phyloP scores from a whole-genome alignment of 2,797 vertebrate species.

The Onychomys arenicola region DNA sequence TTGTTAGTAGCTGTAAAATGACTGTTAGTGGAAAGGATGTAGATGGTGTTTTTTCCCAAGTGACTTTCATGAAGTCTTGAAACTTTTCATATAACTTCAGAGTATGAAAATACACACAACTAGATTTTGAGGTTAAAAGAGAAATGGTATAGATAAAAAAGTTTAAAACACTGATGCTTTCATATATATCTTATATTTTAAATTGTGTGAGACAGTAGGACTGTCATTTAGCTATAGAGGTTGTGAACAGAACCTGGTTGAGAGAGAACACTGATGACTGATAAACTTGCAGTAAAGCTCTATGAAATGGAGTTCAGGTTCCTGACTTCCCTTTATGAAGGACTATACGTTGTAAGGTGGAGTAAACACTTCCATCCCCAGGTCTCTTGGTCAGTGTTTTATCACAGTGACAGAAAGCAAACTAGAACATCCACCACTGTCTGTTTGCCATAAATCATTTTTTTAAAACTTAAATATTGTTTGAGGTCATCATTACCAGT shows the following conservation, averaged over 20 bases:
- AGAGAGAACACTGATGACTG: not conserved
- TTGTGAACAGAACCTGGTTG: not conserved
- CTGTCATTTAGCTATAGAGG: not conserved
- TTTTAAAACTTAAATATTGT: not conserved
- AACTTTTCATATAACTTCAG: not conserved
- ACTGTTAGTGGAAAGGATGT: not conserved
- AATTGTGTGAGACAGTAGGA: not conserved
- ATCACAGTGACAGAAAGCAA: not conserved
- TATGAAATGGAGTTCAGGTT: not conserved
- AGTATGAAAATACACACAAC: not conserved
- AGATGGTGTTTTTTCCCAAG: not conserved
- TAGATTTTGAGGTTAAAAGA: not conserved
- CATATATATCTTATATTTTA: constrained; percentile 25
- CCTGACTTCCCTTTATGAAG: no score
- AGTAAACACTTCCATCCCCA: not conserved
- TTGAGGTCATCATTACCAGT: not conserved
- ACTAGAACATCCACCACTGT: no score
- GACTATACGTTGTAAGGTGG: not conserved
- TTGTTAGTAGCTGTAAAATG: constrained; percentile 9
- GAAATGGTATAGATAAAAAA: constrained; percentile 45
- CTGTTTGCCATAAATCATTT: not conserved
- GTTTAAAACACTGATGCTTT: not conserved
- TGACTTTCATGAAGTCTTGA: not conserved
- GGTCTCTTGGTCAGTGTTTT: not conserved
- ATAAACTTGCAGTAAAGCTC: not conserved